These are phyloP conservation scores for Lepidocolaptes lacrymiger DNA, from an alignment of 2,797 vertebrate genomes.

Conservation along the genomic window DNA sequence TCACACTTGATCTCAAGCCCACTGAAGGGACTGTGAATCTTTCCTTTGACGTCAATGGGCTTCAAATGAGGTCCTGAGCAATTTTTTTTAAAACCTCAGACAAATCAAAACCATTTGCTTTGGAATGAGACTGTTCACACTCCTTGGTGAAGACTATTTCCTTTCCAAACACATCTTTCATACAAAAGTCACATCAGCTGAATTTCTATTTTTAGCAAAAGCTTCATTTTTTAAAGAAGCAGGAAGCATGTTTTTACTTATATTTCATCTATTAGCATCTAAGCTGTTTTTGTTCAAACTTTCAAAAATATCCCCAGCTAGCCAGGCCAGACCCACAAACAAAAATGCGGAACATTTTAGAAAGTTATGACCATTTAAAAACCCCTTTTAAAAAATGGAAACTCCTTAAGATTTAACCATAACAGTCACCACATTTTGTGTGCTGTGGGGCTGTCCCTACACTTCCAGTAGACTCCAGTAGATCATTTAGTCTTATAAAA, in stretches of 20 bases:
- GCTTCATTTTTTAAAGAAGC: slow-evolving; percentile 7
- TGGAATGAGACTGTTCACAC: slow-evolving; percentile 37
- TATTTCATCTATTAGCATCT: background rate
- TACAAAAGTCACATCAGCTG: slow-evolving; percentile 2
- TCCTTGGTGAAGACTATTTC: slow-evolving; percentile 56
- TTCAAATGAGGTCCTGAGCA: slow-evolving; percentile 53
- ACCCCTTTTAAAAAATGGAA: fast-evolving
- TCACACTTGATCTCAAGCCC: slow-evolving; percentile 29
- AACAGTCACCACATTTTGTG: background rate
- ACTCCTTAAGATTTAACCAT: background rate
- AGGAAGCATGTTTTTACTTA: slow-evolving; percentile 14
- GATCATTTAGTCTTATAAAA: background rate
- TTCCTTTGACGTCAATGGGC: slow-evolving; percentile 66
- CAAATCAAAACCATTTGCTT: slow-evolving; percentile 70
- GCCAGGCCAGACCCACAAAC: background rate
- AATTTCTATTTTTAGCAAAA: slow-evolving; percentile 38
- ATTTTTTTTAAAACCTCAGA: slow-evolving; percentile 53
- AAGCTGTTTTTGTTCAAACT: background rate
- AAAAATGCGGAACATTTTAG: background rate
- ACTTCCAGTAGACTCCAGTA: background rate
- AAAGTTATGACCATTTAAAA: background rate
- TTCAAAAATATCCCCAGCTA: background rate
- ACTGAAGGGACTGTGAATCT: slow-evolving; percentile 38
- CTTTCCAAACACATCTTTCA: slow-evolving; percentile 36
- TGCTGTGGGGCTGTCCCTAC: background rate